Conservation (phyloP, 2,888 invertebrate genomes). For the Melanostoma mellinum region DNA sequence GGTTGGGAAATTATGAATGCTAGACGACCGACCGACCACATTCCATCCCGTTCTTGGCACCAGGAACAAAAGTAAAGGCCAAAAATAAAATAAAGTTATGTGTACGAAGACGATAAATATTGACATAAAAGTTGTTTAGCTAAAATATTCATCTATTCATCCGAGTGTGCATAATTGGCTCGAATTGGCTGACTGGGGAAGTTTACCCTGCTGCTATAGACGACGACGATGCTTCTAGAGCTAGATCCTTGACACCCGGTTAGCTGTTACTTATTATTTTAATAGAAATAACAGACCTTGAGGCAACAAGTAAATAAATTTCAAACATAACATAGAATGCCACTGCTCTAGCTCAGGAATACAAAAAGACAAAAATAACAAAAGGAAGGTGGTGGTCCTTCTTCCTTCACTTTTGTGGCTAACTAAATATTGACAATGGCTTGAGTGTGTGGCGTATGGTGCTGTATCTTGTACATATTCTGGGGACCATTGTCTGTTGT, state of each 20-base stretch:
- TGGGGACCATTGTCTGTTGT: constrained; percentile 47
- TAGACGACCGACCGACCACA: background rate
- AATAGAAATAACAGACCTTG: constrained; percentile 61
- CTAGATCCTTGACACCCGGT: background rate
- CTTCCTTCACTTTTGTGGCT: constrained; percentile 23
- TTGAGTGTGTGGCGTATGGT: background rate
- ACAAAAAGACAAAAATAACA: background rate
- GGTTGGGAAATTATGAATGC: constrained; percentile 15
- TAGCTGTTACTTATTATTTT: constrained; percentile 63
- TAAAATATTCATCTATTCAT: constrained; percentile 59
- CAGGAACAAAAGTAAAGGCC: constrained; percentile 2
- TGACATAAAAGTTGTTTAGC: constrained; percentile 60
- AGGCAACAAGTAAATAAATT: constrained; percentile 65
- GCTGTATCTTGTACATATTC: constrained; percentile 22
- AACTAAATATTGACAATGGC: constrained; percentile 56
- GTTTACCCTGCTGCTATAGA: background rate
- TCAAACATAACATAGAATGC: background rate
- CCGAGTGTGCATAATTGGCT: constrained; percentile 59
- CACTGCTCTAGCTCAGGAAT: background rate
- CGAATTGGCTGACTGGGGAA: background rate
- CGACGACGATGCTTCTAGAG: background rate
- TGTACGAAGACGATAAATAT: constrained; percentile 44
- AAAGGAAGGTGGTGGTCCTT: constrained; percentile 29
- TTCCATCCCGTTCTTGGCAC: background rate
- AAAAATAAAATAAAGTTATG: constrained; percentile 44